Percentiles rank a stretch among this genome's conserved stretches.
Evolutionary conservation across 2,888 invertebrate species (phyloP).

Genomic region (Carcina quercana): DNA sequence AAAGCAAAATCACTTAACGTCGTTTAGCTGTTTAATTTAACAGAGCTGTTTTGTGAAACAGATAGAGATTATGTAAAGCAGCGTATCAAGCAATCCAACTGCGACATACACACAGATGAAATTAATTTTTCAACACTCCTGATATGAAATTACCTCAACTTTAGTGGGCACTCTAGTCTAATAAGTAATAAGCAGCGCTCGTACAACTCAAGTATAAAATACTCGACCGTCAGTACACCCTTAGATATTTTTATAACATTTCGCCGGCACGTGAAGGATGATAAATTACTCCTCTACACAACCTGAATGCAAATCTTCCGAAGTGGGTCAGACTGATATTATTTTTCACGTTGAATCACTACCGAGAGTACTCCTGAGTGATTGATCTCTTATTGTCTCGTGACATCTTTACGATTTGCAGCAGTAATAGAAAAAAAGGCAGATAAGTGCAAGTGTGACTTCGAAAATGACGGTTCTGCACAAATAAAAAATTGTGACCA

Average conservation of each 20-base stretch:
- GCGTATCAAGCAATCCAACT: too few relatives aligned
- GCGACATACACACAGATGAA: too few relatives aligned
- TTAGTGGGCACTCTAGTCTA: too few relatives aligned
- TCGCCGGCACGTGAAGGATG: constrained; percentile 55
- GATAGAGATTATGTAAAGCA: too few relatives aligned
- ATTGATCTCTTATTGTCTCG: constrained; percentile 63
- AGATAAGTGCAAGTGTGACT: constrained; percentile 43
- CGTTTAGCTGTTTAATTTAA: too few relatives aligned
- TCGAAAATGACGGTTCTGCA: not conserved
- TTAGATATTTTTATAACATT: constrained; percentile 22
- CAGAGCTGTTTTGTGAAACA: too few relatives aligned
- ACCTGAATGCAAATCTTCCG: constrained; percentile 66
- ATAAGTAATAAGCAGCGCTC: too few relatives aligned
- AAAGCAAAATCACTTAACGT: too few relatives aligned
- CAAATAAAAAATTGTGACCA: not conserved
- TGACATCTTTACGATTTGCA: constrained; percentile 57
- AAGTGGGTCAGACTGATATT: constrained; percentile 65
- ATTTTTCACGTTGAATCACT: constrained; percentile 58
- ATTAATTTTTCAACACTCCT: too few relatives aligned
- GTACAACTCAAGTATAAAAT: too few relatives aligned
- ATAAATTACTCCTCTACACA: constrained; percentile 52
- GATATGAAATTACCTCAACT: too few relatives aligned
- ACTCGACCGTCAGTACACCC: too few relatives aligned
- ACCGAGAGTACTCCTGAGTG: constrained; percentile 48
- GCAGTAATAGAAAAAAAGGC: constrained; percentile 50